Evolutionary conservation across 2,797 vertebrate genomes (phyloP).

Genomic region (Arnoldichthys spilopterus): DNA sequence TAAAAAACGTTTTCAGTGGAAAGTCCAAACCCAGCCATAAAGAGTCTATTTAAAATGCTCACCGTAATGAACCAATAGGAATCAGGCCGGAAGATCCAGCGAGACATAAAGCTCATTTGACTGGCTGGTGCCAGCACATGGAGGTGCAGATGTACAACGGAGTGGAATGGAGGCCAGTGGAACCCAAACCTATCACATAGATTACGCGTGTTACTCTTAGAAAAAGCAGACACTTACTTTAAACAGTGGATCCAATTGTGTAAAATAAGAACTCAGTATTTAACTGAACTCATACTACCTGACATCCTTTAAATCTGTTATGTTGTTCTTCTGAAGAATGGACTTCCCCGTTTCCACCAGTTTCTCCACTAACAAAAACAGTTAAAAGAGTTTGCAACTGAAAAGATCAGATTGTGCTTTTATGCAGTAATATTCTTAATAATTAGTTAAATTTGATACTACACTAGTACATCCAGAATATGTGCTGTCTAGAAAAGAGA

Average conservation of each 20-base stretch:
- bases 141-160: conserved; percentile 92
- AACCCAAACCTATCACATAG: conserved; percentile 89
- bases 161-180: conserved; percentile 95
- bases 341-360: conserved; percentile 89
- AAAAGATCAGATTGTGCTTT: not conserved
- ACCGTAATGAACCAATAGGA: conserved; percentile 98
- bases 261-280: not conserved
- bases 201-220: conserved; percentile 17
- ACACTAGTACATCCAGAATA: not conserved
- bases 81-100: conserved; percentile 86
- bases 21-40: not conserved
- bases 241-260: not conserved
- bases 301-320: conserved; percentile 85
- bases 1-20: not conserved
- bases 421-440: not conserved
- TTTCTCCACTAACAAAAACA: conserved; percentile 80
- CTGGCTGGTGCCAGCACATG: conserved; percentile 92
- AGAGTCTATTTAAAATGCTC: conserved; percentile 60
- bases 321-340: conserved; percentile 85
- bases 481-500: not conserved
- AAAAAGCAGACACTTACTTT: not conserved
- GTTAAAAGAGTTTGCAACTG: not conserved
- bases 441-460: not conserved
- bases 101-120: conserved; percentile 90
- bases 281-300: conserved; percentile 75